A percentile compares a stretch with the other conserved stretches of the same genome.
Evolutionary conservation across 2,888 invertebrate species (phyloP).

Genomic region (Cephus pygmeus): DNA sequence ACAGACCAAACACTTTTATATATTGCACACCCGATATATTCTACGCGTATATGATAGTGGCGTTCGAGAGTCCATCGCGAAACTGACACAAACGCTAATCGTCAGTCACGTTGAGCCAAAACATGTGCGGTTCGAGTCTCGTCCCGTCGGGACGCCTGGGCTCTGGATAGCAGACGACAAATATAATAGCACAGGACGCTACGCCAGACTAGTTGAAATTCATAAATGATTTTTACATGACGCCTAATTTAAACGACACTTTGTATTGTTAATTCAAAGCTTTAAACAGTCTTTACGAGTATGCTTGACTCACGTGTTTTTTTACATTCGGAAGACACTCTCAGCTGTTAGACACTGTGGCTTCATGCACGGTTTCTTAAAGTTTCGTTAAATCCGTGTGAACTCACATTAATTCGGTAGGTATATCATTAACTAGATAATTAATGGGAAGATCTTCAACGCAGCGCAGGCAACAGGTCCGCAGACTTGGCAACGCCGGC

Average conservation of each 20-base stretch:
- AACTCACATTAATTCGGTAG: conserved; percentile 33
- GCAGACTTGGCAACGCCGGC: conserved; percentile 60
- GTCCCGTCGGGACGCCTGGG: background rate
- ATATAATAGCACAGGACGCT: background rate
- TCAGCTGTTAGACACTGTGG: background rate
- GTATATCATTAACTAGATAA: conserved; percentile 48
- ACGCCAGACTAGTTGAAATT: background rate
- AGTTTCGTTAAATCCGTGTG: background rate
- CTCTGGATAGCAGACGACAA: background rate
- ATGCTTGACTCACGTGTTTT: background rate
- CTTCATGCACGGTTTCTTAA: background rate
- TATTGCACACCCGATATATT: conserved; percentile 33
- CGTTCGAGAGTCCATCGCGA: conserved; percentile 26
- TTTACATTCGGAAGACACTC: background rate
- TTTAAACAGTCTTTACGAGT: background rate
- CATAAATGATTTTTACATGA: background rate
- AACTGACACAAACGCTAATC: background rate
- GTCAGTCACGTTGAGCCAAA: background rate
- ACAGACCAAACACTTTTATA: conserved; percentile 13
- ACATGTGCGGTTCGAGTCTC: background rate
- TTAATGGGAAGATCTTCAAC: conserved; percentile 48
- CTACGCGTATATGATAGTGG: background rate
- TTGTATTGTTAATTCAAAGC: background rate
- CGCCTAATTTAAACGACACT: background rate
- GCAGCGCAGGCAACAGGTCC: conserved; percentile 55